phyloP scores from a whole-genome alignment of 2,113 vertebrate species.

The Apistogramma diplotaenia region DNA sequence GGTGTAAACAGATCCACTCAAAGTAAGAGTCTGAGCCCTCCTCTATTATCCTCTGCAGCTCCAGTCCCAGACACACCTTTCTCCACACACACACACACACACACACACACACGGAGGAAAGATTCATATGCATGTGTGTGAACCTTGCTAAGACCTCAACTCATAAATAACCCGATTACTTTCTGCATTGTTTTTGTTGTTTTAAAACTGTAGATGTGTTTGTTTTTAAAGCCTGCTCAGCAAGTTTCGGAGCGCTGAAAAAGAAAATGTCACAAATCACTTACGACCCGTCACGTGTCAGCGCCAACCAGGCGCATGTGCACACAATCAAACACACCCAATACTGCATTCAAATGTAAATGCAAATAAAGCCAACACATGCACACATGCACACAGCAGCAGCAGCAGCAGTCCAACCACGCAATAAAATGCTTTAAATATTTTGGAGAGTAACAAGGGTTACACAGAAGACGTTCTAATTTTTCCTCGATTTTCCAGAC shows the following conservation, averaged over 20 bases:
- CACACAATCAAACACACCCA: conserved; percentile 18
- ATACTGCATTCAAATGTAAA: conserved; percentile 36
- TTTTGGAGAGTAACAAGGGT: rapidly evolving
- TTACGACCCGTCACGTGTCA: not conserved
- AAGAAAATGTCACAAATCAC: not conserved
- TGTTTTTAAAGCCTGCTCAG: not conserved
- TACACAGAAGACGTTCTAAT: no score
- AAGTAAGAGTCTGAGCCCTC: conserved; percentile 39
- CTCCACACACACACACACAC: not conserved
- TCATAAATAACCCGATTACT: not conserved
- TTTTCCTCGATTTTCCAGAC: not conserved
- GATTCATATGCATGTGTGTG: not conserved
- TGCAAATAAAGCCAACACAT: conserved; percentile 27
- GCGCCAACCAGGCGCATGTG: not conserved
- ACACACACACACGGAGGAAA: not conserved
- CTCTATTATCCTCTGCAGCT: conserved; percentile 51
- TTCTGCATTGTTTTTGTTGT: no score
- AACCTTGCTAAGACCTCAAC: not conserved
- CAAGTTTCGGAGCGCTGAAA: conserved; percentile 7
- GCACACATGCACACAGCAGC: not conserved
- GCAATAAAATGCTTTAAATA: not conserved
- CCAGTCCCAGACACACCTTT: conserved; percentile 69
- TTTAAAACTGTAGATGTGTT: not conserved
- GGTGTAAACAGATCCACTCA: conserved; percentile 65
- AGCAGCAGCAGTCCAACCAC: not conserved